Conservation (phyloP, 2,113 vertebrate genomes). For the Centropus bengalensis region DNA sequence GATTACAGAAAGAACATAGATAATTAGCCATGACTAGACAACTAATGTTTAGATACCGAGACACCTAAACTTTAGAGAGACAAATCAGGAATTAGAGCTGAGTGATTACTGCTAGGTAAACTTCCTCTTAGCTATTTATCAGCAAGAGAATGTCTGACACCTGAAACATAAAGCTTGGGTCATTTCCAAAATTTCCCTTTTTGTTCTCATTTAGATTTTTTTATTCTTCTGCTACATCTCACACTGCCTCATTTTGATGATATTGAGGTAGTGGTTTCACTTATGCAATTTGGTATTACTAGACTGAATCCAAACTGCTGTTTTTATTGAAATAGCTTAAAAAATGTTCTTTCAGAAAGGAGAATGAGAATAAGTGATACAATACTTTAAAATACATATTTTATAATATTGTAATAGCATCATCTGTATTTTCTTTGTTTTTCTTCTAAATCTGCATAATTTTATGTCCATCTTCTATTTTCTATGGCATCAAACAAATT, state of each 20-base stretch:
- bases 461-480: conserved; percentile 34
- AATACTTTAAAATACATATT: not conserved
- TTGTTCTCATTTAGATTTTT: not conserved
- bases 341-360: not conserved
- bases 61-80: conserved; percentile 1
- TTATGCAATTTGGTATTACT: not conserved
- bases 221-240: not conserved
- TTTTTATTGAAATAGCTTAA: not conserved
- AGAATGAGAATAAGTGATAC: not conserved
- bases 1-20: not conserved
- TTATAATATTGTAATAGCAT: not conserved
- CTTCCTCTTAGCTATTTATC: conserved; percentile 15
- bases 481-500: not conserved
- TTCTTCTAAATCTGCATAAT: conserved; percentile 5
- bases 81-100: not conserved
- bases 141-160: not conserved
- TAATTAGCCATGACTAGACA: conserved; percentile 53
- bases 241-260: not conserved
- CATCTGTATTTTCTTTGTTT: conserved; percentile 22
- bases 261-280: not conserved
- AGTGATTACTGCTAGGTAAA: not conserved
- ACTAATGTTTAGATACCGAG: conserved; percentile 30
- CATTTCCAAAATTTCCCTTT: not conserved
- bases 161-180: conserved; percentile 8
- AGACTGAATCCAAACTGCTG: not conserved